Evolutionary conservation across 2,888 invertebrate species (phyloP), one percentile per base, ranked within the genome.

Genomic region (Thymelicus sylvestris): DNA sequence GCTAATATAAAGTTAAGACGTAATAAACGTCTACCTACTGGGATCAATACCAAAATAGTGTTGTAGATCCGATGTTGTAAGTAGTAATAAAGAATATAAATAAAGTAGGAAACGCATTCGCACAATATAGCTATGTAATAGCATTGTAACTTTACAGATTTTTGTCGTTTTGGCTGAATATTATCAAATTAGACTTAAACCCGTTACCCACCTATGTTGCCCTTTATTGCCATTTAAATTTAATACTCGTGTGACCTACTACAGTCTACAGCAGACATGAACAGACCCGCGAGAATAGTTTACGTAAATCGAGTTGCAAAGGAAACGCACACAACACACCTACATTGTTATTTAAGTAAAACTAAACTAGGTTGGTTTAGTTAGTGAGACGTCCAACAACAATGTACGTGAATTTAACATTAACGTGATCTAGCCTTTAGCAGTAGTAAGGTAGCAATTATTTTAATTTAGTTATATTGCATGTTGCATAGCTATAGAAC

Each of bases 351-450:
- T 52, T 52, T 15, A 52, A 15, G 50, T 19, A 52, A 12, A 44
- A 52, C 19, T 52, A 52, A 62, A 24, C 19, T 67, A 71, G 59
- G 61, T 67, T 66, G 52, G 59, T 71, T 70, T 8, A 61, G 39
- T 70, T 8, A 61, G 39, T 24, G 48, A 67, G 31, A 67, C 38
- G 71, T 68, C 67, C 66, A 72, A 68, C 59, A 55, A 63, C 63
- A 66, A 38, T 8, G 41, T 7, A 62, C 39, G 61, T 74, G 67
- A 63, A 70, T 72, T 67, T 52, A 74, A 19, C 63, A 41, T 69
- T 72, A 59, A 10, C 60, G 31, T 72, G 15, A 19, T 55, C 44
- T 66, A 5, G 2, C 13, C 10, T 10, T 24, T 48, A 39, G n/a
- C 7, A 7, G 65, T 66, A 65, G 52, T 55, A 41, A 65, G 52